Conservation (phyloP, 2,797 vertebrate genomes). For the Oryzias dopingdopingensis region DNA sequence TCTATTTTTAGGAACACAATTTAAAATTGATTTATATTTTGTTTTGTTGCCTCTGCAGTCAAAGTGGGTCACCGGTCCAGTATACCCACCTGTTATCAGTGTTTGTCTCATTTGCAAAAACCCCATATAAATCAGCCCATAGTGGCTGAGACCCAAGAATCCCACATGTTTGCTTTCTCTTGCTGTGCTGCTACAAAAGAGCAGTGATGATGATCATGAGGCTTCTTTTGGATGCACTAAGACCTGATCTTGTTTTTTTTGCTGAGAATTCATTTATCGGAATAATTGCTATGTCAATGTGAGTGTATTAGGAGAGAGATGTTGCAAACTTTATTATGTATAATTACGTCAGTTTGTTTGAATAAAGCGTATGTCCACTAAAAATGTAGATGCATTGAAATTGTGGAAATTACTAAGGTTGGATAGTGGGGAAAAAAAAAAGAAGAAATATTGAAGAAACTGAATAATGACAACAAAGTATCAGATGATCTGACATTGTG, state of each 20-base stretch:
- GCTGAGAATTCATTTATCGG: background rate
- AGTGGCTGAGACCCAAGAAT: slow-evolving; percentile 14
- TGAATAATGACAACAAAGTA: too few relatives aligned
- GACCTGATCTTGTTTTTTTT: background rate
- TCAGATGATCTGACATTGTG: too few relatives aligned
- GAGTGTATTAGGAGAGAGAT: background rate
- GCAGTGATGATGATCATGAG: slow-evolving; percentile 6
- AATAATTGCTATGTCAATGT: background rate
- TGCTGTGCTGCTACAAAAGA: slow-evolving; percentile 6
- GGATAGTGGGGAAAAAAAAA: background rate
- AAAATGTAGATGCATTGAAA: too few relatives aligned
- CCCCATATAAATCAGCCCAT: slow-evolving; percentile 24
- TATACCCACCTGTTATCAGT: slow-evolving; percentile 21
- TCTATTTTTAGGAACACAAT: slow-evolving; percentile 9
- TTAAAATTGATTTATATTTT: slow-evolving; percentile 14
- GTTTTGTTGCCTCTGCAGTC: slow-evolving; percentile 1
- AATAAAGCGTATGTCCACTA: background rate
- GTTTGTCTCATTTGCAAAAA: slow-evolving; percentile 18
- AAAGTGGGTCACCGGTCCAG: slow-evolving; percentile 27
- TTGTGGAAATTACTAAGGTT: too few relatives aligned
- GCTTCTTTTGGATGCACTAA: slow-evolving; percentile 3
- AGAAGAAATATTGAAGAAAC: too few relatives aligned
- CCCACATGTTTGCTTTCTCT: slow-evolving; percentile 16
- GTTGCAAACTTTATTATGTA: background rate
- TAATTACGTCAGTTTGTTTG: background rate